A percentile compares a stretch with the other conserved stretches of the same genome.
Conservation (phyloP, 2,888 invertebrate genomes). For the Volucella inflata region DNA sequence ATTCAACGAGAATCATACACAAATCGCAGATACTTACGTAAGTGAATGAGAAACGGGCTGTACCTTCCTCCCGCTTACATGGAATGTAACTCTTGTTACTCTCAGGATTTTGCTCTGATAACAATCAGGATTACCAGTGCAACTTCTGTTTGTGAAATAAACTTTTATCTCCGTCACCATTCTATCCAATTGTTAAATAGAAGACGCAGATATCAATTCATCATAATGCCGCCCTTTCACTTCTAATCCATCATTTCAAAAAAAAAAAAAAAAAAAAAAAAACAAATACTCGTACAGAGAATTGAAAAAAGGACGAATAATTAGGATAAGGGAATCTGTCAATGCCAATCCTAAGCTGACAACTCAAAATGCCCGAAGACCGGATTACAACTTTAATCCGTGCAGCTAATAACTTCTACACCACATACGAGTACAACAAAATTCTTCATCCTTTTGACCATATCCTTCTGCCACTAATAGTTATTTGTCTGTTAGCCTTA, state of each 20-base stretch:
- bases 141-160: slow-evolving; percentile 18
- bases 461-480: slow-evolving; percentile 34
- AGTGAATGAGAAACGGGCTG: slow-evolving; percentile 25
- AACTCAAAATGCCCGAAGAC: slow-evolving; percentile 57
- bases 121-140: slow-evolving; percentile 22
- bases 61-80: not conserved
- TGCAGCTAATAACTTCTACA: slow-evolving; percentile 51
- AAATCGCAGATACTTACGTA: not conserved
- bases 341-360: slow-evolving; percentile 66
- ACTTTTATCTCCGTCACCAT: slow-evolving; percentile 25
- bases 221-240: not conserved
- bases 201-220: not conserved
- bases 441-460: slow-evolving; percentile 17
- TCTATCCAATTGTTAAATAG: slow-evolving; percentile 25
- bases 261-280: too few relatives aligned
- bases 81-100: not conserved
- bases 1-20: slow-evolving; percentile 23
- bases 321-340: slow-evolving; percentile 63
- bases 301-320: slow-evolving; percentile 43
- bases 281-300: too few relatives aligned
- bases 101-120: slow-evolving; percentile 40
- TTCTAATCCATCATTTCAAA: slow-evolving; percentile 25
- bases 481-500: slow-evolving; percentile 41
- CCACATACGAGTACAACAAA: slow-evolving; percentile 4
- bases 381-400: slow-evolving; percentile 70